These are phyloP conservation scores for Cheirogaleus major DNA, from an alignment of 2,797 vertebrate genomes.

Conservation along the genomic window DNA sequence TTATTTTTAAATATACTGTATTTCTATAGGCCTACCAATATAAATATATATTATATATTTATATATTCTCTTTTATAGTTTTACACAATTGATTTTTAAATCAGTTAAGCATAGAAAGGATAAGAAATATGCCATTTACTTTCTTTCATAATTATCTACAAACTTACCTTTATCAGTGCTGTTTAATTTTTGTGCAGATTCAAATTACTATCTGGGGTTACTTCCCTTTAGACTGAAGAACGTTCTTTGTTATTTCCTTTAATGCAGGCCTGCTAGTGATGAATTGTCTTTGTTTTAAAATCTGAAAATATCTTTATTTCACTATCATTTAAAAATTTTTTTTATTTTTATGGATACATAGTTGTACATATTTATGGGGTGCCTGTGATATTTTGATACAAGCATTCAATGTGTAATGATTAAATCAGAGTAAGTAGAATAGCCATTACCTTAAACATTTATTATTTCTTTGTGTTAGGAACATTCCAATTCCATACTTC, in stretches of 20 bases:
- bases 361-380: not conserved
- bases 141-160: not conserved
- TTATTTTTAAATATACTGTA: not conserved
- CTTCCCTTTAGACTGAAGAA: not conserved
- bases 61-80: not conserved
- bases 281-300: not conserved
- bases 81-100: not conserved
- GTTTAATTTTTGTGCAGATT: not conserved
- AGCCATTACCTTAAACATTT: not conserved
- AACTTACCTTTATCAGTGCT: not conserved
- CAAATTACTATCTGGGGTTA: not conserved
- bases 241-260: not conserved
- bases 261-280: too few species aligned
- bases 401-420: not conserved
- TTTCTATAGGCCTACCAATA: not conserved
- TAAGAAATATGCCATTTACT: not conserved
- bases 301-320: not conserved
- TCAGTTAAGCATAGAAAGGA: not conserved
- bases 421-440: not conserved
- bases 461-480: not conserved
- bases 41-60: not conserved
- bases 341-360: not conserved
- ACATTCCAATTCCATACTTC: not conserved
- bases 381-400: not conserved
- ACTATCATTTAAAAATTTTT: not conserved